Evolutionary conservation across 2,888 invertebrate species (phyloP), one percentile per base, ranked within the genome.

Genomic region (Mactromeris polynyma): DNA sequence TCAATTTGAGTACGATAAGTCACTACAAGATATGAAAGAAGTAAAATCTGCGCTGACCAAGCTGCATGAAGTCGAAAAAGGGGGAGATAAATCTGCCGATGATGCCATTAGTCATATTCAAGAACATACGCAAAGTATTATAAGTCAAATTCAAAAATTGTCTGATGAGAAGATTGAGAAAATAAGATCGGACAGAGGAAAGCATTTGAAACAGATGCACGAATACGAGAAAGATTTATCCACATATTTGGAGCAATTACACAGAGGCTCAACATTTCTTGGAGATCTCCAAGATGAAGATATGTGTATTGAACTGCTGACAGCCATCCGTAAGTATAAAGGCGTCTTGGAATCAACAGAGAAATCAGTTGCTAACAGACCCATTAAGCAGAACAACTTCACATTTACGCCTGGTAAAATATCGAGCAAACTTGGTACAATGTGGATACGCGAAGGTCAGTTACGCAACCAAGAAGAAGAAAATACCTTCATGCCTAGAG

Each of bases 211-310:
- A 81, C 91, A 92, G 1, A 88, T 93, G 26, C 86, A 90, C 31
- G 90, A 87, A 19, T 94, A 92, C 51, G 92, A 90, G 69, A 93
- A 91, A 78, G 93, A 93, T 31, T 77, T 94, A 81, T 80, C 92
- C 2, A 69, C 58, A 7, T 93, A 92, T 84, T 79, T 91, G 6
- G 91, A 93, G 40, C 92, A 94, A 40, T 80, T 94, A 26, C 92
- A 94, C 38, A 87, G 93, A 9, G 95, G 94, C 6, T 86, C 92
- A 33, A 83, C 88, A 11, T 95, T 95, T 87, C 91, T 95, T 6
- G 93, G 92, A 54, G 95, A 95, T 38, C 89, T 95, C 0, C 94
- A 95, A 69, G 94, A 95, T 46, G 94, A 93, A 54, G 95, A 95
- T 77, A 93, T 95, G 84, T 94, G 95, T 86, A 88, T 95, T 69